Base-by-base conservation (phyloP, 2,888 invertebrate species). In the Nebria brevicollis region DNA sequence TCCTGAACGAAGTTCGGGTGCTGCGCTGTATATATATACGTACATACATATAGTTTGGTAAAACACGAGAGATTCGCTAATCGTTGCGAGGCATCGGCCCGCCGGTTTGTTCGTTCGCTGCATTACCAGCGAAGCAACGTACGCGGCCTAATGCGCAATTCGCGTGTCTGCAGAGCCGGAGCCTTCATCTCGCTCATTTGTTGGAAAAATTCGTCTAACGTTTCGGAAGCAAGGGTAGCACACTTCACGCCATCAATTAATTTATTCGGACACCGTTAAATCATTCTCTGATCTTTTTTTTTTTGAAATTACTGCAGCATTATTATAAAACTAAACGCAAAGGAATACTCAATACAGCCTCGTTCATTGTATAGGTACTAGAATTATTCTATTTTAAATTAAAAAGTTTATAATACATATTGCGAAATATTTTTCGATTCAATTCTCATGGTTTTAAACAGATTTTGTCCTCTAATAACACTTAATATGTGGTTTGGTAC, bases 41-140 rank as follows among this genome's bases (percentile, higher is more conserved):
- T 34, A 34, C 5, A 34, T 34, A 34, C 5, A 34, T 34, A 34
- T 34, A 34, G 34, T 70, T 34, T 70, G 25, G 25, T 20, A 25
- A 13, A 73, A 20, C 73, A 73, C 42, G 73, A 26, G 43, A 73
- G 73, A 73, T 73, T 43, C 41, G 73, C 73, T 73, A 73, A 73
- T 73, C 73, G 73, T 42, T 41, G 6, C 70, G 41, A 42, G 34
- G 26, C 41, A 73, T 73, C 42, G 73, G 13, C 73, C 15, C 34
- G 34, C 43, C 42, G 26, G 34, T 34, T 34, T 34, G 5, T 34
- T 34, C 34, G 34, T 34, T 2, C 34, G 5, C 13, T 20, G 73
- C 73, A 73, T 73, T 73, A 73, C 73, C 42, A 7, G 54, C 54
- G 13, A 54, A 54, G 11, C 11, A 54, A 54, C 54, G 54, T 54